Conservation (phyloP, 2,888 invertebrate genomes). For the Caenorhabditis macrosperma region DNA sequence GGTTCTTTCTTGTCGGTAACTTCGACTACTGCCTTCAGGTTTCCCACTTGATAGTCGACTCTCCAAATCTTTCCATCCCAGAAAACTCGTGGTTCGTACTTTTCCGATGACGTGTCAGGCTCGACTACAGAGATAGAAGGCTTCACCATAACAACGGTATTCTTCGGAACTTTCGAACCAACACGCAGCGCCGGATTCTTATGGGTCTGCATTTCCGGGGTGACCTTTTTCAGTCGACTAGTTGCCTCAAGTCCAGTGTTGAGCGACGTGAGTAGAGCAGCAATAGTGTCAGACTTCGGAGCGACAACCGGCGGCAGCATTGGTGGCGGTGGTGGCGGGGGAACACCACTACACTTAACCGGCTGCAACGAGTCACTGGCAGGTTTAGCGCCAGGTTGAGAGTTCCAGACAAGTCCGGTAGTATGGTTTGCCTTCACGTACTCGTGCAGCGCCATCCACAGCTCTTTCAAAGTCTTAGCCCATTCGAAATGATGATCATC, state of each 20-base stretch:
- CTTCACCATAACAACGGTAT: not conserved
- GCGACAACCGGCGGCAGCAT: slow-evolving; percentile 39
- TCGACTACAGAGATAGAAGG: not conserved
- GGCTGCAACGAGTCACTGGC: not conserved
- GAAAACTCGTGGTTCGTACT: not conserved
- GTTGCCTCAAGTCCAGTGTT: slow-evolving; percentile 89
- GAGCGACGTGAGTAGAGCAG: slow-evolving; percentile 93
- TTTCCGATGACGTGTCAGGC: not conserved
- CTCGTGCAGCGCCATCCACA: slow-evolving; percentile 89
- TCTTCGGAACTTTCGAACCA: not conserved
- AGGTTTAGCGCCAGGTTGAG: slow-evolving; percentile 73
- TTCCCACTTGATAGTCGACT: slow-evolving; percentile 83
- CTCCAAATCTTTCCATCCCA: slow-evolving; percentile 93
- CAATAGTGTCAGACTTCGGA: slow-evolving; percentile 82
- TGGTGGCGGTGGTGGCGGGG: slow-evolving; percentile 47
- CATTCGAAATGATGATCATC: slow-evolving; percentile 91
- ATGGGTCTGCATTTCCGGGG: slow-evolving; percentile 97
- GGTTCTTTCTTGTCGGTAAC: slow-evolving; percentile 97
- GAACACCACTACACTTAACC: not conserved
- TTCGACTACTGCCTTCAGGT: slow-evolving; percentile 86
- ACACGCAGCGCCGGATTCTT: slow-evolving; percentile 91
- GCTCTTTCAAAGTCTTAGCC: slow-evolving; percentile 93
- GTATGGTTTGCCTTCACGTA: slow-evolving; percentile 95
- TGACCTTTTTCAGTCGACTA: slow-evolving; percentile 85
- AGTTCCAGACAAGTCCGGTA: slow-evolving; percentile 94